A percentile compares a stretch with the other conserved stretches of the same genome.
phyloP scores from a whole-genome alignment of 2,888 invertebrate genomes.

The Linnaemya tessellans region DNA sequence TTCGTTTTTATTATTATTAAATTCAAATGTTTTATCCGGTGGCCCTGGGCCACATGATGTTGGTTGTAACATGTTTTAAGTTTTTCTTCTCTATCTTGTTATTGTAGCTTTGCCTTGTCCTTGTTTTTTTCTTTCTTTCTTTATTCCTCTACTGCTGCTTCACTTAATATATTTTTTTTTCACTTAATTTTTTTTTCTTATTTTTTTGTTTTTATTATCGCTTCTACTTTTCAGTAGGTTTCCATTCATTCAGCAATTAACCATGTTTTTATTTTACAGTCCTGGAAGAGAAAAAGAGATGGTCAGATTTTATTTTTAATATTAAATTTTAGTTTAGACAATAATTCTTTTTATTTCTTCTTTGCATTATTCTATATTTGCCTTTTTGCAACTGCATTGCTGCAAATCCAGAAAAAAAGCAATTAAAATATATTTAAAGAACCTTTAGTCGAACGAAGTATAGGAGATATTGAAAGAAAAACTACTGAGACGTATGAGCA shows the following conservation, averaged over 20 bases:
- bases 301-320: constrained; percentile 30
- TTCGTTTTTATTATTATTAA: constrained; percentile 64
- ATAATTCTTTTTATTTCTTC: neutral
- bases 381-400: constrained; percentile 34
- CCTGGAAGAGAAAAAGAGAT: constrained; percentile 34
- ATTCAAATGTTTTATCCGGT: constrained; percentile 73
- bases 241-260: constrained; percentile 79
- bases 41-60: constrained; percentile 83
- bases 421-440: constrained; percentile 30
- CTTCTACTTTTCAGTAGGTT: constrained; percentile 57
- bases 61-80: constrained; percentile 81
- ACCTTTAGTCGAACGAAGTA: neutral
- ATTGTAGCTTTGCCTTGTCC: constrained; percentile 47
- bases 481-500: constrained; percentile 3
- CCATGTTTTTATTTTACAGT: constrained; percentile 73
- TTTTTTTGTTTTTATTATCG: constrained; percentile 67
- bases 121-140: constrained; percentile 64
- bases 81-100: constrained; percentile 58
- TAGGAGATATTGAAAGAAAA: neutral
- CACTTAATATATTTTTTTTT: constrained; percentile 40
- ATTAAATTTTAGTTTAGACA: constrained; percentile 41
- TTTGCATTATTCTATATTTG: constrained; percentile 27
- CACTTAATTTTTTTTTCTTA: constrained; percentile 46
- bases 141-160: constrained; percentile 52
- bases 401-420: constrained; percentile 25